A percentile compares a stretch with the other conserved stretches of the same genome.
Evolutionary conservation across 2,888 invertebrate species (phyloP).

Genomic region (Stratiomys singularior): DNA sequence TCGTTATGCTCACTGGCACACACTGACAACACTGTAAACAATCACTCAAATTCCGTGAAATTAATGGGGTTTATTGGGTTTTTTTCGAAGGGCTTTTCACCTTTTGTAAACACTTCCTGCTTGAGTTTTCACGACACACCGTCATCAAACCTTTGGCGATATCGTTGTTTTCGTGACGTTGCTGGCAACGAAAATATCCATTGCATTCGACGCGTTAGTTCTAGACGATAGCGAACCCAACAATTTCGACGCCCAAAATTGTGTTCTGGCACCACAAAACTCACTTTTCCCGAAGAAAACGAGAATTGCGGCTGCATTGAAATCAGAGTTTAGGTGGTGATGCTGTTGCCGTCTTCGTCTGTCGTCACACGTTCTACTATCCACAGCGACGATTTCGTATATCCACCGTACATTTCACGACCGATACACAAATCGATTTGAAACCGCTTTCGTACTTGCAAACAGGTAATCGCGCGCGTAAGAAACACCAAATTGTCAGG

Average conservation of each 20-base stretch:
- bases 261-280: background rate
- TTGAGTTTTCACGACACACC: conserved; percentile 14
- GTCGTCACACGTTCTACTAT: background rate
- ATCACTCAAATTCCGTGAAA: background rate
- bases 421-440: background rate
- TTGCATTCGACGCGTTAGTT: conserved; percentile 7
- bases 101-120: background rate
- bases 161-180: conserved; percentile 3
- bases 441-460: background rate
- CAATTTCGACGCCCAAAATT: background rate
- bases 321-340: background rate
- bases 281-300: background rate
- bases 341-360: background rate
- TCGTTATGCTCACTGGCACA: conserved; percentile 46
- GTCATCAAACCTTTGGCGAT: background rate
- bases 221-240: background rate
- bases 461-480: conserved; percentile 2
- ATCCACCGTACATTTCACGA: conserved; percentile 21
- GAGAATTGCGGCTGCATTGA: conserved; percentile 22
- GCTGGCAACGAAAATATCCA: conserved; percentile 10
- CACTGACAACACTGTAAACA: conserved; percentile 32
- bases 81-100: background rate
- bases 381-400: background rate
- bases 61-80: background rate
- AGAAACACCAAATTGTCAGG: background rate